A percentile compares a stretch with the other conserved stretches of the same genome.
Conservation (phyloP, 2,888 invertebrate species). For the Ctenicera cuprea region DNA sequence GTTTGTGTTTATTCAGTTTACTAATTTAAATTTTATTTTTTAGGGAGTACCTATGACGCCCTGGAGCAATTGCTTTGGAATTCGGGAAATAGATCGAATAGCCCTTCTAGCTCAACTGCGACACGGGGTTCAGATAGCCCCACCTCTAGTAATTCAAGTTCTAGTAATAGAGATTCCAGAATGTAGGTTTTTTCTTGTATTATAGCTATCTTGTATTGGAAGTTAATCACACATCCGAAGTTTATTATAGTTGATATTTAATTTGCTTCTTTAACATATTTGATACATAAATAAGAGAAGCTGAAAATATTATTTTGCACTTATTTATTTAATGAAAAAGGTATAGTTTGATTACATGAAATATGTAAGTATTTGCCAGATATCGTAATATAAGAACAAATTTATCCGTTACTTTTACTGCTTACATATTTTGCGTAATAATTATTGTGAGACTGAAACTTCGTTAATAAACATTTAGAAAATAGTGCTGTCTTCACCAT, state of each 20-base stretch:
- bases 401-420: slow-evolving; percentile 6
- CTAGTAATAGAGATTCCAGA: slow-evolving; percentile 59
- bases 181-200: slow-evolving; percentile 51
- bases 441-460: slow-evolving; percentile 46
- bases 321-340: slow-evolving; percentile 43
- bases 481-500: slow-evolving; percentile 4
- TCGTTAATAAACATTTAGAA: slow-evolving; percentile 36
- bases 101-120: slow-evolving; percentile 57
- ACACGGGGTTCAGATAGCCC: slow-evolving; percentile 53
- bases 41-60: slow-evolving; percentile 58
- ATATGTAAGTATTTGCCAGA: slow-evolving; percentile 32
- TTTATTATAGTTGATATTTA: slow-evolving; percentile 33
- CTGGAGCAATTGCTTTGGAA: slow-evolving; percentile 61
- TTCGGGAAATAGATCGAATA: slow-evolving; percentile 54
- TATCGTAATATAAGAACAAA: background rate
- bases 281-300: slow-evolving; percentile 42
- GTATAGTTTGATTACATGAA: slow-evolving; percentile 38
- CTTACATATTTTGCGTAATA: slow-evolving; percentile 46
- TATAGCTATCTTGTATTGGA: slow-evolving; percentile 33
- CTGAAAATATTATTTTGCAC: slow-evolving; percentile 36
- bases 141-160: slow-evolving; percentile 58
- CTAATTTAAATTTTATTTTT: slow-evolving; percentile 5
- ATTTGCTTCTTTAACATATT: slow-evolving; percentile 42
- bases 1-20: slow-evolving; percentile 15
- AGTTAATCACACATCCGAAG: slow-evolving; percentile 30